Percentiles rank a stretch among this genome's conserved stretches.
phyloP scores from a whole-genome alignment of 2,113 vertebrate species.

The Dromas ardeola region DNA sequence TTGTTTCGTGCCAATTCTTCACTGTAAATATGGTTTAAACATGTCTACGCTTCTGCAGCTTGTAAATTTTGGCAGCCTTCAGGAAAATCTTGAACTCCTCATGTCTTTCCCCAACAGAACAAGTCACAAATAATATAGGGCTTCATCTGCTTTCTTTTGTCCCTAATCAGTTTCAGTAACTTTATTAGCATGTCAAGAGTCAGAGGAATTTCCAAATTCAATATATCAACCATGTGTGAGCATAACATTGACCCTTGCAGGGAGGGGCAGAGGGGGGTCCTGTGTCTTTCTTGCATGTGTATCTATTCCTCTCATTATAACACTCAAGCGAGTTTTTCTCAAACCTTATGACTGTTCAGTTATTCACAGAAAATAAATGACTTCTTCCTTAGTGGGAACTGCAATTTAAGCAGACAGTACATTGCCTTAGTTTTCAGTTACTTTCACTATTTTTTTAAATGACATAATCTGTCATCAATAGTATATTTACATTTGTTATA shows the following conservation, averaged over 20 bases:
- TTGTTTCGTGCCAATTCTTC: neutral
- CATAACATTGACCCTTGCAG: neutral
- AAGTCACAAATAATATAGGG: neutral
- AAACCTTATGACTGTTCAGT: neutral
- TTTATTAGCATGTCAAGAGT: neutral
- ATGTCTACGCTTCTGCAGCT: neutral
- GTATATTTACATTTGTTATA: constrained; percentile 31
- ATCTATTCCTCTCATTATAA: neutral
- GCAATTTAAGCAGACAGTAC: neutral
- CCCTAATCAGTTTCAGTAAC: neutral
- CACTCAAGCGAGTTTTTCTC: neutral
- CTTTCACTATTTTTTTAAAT: neutral
- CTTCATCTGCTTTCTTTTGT: neutral
- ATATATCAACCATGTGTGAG: neutral
- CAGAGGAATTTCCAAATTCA: neutral
- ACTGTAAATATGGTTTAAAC: neutral
- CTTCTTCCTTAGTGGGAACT: neutral
- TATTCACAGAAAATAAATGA: constrained; percentile 26
- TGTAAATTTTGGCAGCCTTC: neutral
- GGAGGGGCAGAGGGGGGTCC: neutral
- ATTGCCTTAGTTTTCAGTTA: constrained; percentile 1
- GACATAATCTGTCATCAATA: constrained; percentile 54
- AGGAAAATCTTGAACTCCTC: neutral
- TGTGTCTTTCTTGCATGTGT: neutral
- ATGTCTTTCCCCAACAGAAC: neutral